A percentile compares a stretch with the other conserved stretches of the same genome.
phyloP scores from a whole-genome alignment of 2,113 vertebrate genomes.

The Ptilorrhoa leucosticta region DNA sequence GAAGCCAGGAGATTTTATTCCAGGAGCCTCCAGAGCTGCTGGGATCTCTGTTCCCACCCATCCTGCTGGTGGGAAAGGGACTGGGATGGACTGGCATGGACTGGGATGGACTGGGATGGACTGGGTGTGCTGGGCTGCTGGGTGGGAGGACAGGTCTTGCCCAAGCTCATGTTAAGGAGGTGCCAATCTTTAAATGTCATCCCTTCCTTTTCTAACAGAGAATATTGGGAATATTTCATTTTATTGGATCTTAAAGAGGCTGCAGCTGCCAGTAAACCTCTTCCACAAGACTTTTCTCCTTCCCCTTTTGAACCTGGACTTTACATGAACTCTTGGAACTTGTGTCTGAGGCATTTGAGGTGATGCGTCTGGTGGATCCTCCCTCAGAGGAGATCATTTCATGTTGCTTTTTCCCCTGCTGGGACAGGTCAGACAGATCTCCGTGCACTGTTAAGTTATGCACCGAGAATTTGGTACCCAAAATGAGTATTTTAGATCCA shows the following conservation, averaged over 20 bases:
- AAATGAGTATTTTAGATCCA: neutral
- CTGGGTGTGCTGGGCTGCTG: neutral
- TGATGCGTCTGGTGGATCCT: neutral
- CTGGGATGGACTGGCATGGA: neutral
- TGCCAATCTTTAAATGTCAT: neutral
- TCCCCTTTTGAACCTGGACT: neutral
- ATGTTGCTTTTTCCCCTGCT: neutral
- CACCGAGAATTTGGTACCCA: neutral
- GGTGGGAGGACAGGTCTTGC: neutral
- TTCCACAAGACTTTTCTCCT: neutral
- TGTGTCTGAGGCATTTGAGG: neutral
- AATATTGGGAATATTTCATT: neutral
- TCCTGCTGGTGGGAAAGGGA: neutral
- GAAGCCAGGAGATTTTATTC: neutral
- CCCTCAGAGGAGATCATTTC: neutral
- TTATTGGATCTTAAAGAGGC: neutral
- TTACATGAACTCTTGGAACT: neutral
- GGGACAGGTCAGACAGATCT: neutral
- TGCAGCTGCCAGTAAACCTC: neutral
- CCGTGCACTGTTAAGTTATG: neutral
- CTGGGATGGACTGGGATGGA: neutral
- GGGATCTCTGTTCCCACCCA: fast-evolving
- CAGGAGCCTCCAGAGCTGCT: neutral
- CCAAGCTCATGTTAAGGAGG: neutral
- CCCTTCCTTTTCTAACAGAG: neutral